Evolutionary conservation across 2,888 invertebrate genomes (phyloP).

Genomic region (Aelia acuminata): DNA sequence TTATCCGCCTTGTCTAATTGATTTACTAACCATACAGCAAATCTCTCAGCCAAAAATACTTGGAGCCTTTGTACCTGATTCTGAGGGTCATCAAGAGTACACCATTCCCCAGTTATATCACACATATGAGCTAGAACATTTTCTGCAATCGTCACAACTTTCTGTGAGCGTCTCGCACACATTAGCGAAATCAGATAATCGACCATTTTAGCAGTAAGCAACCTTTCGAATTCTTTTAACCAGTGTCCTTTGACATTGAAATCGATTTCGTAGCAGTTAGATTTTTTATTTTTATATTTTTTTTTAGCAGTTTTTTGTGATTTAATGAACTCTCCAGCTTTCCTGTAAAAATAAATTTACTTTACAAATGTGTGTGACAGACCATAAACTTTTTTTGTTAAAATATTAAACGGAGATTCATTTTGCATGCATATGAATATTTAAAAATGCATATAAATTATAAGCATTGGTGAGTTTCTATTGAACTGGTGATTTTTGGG

Average conservation of each 20-base stretch:
- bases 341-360: constrained; percentile 46
- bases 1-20: constrained; percentile 62
- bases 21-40: constrained; percentile 65
- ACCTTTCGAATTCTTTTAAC: constrained; percentile 64
- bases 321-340: constrained; percentile 62
- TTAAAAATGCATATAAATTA: no score
- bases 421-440: no score
- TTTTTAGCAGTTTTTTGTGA: not conserved
- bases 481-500: no score
- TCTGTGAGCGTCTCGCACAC: constrained; percentile 61
- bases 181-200: constrained; percentile 64
- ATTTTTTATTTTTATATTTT: constrained; percentile 58
- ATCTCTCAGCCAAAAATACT: constrained; percentile 64
- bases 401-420: no score
- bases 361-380: not conserved
- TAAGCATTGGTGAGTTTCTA: no score
- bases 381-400: not conserved
- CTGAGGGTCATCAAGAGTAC: constrained; percentile 61
- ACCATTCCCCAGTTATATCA: constrained; percentile 64
- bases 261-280: constrained; percentile 42
- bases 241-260: constrained; percentile 62
- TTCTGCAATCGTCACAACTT: constrained; percentile 63
- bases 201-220: constrained; percentile 63
- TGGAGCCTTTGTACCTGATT: constrained; percentile 63
- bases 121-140: constrained; percentile 62